These are phyloP conservation scores for Cryptocephalus primarius DNA, from an alignment of 2,888 invertebrate genomes.

Conservation along the genomic window DNA sequence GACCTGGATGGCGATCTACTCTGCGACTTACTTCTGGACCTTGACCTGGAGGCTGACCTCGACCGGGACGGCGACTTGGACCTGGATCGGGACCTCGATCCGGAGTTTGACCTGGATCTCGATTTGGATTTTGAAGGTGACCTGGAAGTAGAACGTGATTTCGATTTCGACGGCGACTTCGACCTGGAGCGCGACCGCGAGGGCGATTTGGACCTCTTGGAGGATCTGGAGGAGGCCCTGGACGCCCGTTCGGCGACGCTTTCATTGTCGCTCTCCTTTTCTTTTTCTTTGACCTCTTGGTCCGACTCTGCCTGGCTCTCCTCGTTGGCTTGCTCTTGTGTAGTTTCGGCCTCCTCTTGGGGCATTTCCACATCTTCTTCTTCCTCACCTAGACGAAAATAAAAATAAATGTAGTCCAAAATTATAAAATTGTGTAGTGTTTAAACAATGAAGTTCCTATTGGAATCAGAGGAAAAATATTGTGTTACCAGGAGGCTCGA, in stretches of 20 bases:
- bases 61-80: constrained; percentile 23
- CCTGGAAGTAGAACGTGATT: constrained; percentile 34
- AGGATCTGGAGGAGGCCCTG: constrained; percentile 27
- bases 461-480: neutral
- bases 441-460: too few species aligned
- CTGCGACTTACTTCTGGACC: constrained; percentile 23
- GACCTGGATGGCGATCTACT: constrained; percentile 26
- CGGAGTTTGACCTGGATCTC: constrained; percentile 20
- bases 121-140: constrained; percentile 32
- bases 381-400: constrained; percentile 38
- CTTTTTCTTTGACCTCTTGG: constrained; percentile 31
- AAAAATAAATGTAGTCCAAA: neutral
- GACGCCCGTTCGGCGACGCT: constrained; percentile 25
- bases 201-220: constrained; percentile 25
- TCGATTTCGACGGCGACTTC: constrained; percentile 24
- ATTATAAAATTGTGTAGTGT: too few species aligned
- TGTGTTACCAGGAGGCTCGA: constrained; percentile 65
- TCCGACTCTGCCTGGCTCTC: constrained; percentile 42
- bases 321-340: constrained; percentile 46
- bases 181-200: constrained; percentile 27
- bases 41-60: constrained; percentile 26
- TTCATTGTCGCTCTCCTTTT: constrained; percentile 28
- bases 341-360: constrained; percentile 37
- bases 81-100: constrained; percentile 19
- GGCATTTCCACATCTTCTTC: constrained; percentile 41